Base-by-base conservation (phyloP, 2,888 invertebrate genomes). In the Gnatocerus cornutus region DNA sequence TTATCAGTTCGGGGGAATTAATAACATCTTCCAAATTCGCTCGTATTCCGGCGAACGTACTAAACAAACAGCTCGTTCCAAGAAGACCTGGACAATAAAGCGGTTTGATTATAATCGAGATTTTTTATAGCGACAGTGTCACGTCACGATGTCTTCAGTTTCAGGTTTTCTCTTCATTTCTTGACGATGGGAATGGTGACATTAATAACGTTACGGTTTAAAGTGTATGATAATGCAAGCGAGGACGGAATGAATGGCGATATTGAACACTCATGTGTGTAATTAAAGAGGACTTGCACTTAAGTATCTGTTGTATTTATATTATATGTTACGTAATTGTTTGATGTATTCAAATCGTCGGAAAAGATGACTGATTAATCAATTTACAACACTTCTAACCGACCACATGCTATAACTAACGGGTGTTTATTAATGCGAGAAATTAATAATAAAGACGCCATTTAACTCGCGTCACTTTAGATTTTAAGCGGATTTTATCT, bases 81-180 rank as follows among this genome's bases (percentile, higher is more conserved):
- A 52, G 63, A 63, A 63, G 45, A 74, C 72, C 67, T 58, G 74
- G 68, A 68, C 70, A 74, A 67, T 68, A 69, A 74, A 71, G 71
- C 66, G 63, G 70, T 72, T 73, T 73, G 72, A 74, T 74, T 62
- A 71, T 56, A 68, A 74, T 74, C 74, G 70, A 71, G 30, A 63
- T 52, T 63, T 59, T 52, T 62, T 50, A 48, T 48, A 12, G 29
- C 30, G 29, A 46, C 46, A 10, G 46, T 59, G 33, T 59, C 45
- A 59, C 30, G 45, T 45, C 33, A 59, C 59, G 43, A 59, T 59
- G 46, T 33, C 39, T 48, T 37, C 48, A 41, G 39, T 56, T 56
- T 41, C 56, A 39, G 61, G 56, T 56, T 41, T 43, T 56, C 21
- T 56, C 27, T 41, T 56, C 29, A 56, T 56, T 43, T 56, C 43